Base-by-base conservation (phyloP, 1,140 invertebrate species). In the Brachionus rubens region DNA sequence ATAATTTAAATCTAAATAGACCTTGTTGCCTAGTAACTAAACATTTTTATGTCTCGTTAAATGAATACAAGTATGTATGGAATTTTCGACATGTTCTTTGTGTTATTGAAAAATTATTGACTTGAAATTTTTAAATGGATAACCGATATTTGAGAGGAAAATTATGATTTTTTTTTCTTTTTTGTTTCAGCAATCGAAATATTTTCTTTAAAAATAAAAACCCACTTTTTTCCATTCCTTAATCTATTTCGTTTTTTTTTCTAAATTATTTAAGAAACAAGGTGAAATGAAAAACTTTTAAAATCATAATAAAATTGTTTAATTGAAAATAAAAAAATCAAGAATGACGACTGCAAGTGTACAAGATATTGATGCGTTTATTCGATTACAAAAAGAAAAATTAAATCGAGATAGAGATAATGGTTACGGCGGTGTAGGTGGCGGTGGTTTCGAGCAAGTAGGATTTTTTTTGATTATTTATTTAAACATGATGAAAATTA, bases 361-460 rank as follows among this genome's bases (percentile, higher is more conserved):
- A 50, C 68, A 72, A 50, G 68, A 72, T 30, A 54, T 72, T 14
- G 68, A 72, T 41, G 10, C 46, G 9, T 72, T 72, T 48, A 72
- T 72, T 72, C 19, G 50, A 54, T 54, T 72, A 21, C 68, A 72
- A 72, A 72, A 72, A 24, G 46, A 72, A 54, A 72, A 72, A 50
- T 28, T 72, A 24, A 72, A 41, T 30, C 68, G 68, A 28, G 68
- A 72, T 16, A 48, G 16, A 72, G 40, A 19, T 28, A 59, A 33
- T 14, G 54, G 36, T 28, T 54, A 54, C 16, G 36, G 12, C 19
- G 7, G n/a, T 9, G 19, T 16, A 33, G 28, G 36, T 16, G 54
- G 30, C 33, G 19, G 9, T 36, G 16, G 16, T 33, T 59, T 33
- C 16, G 3, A 52, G 1, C n/a, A 52, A 21, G 24, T 4, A 26